A percentile compares a stretch with the other conserved stretches of the same genome.
phyloP scores from a whole-genome alignment of 1,140 invertebrate genomes.

The Dendroctonus ponderosae region DNA sequence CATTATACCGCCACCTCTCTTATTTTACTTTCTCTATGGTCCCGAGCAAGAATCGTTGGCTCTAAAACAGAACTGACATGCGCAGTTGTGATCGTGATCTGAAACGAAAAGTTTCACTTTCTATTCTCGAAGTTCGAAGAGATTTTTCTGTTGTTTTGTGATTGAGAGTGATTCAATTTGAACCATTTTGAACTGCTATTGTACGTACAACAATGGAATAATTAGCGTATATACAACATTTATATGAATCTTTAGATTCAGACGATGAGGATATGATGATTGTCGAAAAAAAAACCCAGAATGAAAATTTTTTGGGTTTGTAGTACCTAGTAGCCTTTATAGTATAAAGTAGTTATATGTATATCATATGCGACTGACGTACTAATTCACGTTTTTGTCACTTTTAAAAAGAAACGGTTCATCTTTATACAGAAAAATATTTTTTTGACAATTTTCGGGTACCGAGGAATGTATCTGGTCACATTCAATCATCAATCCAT shows the following conservation, averaged over 20 bases:
- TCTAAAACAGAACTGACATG: too few relatives aligned
- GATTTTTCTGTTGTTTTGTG: background rate
- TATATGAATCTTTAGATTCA: constrained; percentile 3
- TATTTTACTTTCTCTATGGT: too few relatives aligned
- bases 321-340: background rate
- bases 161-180: too few relatives aligned
- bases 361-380: background rate
- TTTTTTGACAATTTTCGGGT: constrained; percentile 3
- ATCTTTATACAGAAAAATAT: background rate
- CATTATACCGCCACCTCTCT: too few relatives aligned
- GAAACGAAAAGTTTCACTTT: background rate
- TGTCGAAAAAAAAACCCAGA: background rate
- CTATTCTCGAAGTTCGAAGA: background rate
- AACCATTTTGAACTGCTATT: too few relatives aligned
- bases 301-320: constrained; percentile 2
- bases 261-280: constrained; percentile 1
- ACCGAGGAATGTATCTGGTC: background rate
- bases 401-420: background rate
- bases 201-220: background rate
- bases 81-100: background rate
- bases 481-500: too few relatives aligned
- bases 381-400: too few relatives aligned
- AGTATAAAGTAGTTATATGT: too few relatives aligned
- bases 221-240: background rate
- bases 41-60: too few relatives aligned